Conservation (phyloP, 1,140 invertebrate species). For the Calliopsis andreniformis region DNA sequence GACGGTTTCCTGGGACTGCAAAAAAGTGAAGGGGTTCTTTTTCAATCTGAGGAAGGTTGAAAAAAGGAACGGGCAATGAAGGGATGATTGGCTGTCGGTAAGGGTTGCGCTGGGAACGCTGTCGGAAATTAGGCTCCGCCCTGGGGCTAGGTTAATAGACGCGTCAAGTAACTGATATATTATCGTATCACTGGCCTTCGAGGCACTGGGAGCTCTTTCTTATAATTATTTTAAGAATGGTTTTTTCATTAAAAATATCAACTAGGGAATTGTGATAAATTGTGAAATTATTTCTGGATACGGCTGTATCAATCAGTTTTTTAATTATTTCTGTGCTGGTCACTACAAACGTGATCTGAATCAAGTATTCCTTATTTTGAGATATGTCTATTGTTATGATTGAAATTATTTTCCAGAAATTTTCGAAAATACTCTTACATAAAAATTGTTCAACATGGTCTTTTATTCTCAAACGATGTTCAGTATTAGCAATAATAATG, state of each 20-base stretch:
- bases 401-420: too few species aligned
- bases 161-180: conserved; percentile 64
- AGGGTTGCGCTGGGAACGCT: conserved; percentile 23
- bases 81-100: conserved; percentile 37
- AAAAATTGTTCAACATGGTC: too few species aligned
- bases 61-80: conserved; percentile 13
- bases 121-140: conserved; percentile 60
- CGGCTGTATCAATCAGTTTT: too few species aligned
- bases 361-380: too few species aligned
- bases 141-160: conserved; percentile 55
- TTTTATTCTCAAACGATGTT: too few species aligned
- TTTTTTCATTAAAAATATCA: background rate
- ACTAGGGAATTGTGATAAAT: too few species aligned
- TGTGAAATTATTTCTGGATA: too few species aligned
- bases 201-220: conserved; percentile 8
- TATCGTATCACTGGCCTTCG: conserved; percentile 26
- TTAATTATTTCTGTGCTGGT: too few species aligned
- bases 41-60: conserved; percentile 4
- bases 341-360: too few species aligned
- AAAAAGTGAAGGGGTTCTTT: conserved; percentile 36
- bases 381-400: too few species aligned
- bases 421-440: too few species aligned
- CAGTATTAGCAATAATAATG: too few species aligned
- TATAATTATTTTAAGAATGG: background rate
- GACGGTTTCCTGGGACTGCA: conserved; percentile 25